Percentiles rank a stretch among this genome's conserved stretches.
These are phyloP conservation scores for Actinopyga echinites DNA, from an alignment of 53 echinoderm and acorn worm genomes.

Conservation along the genomic window DNA sequence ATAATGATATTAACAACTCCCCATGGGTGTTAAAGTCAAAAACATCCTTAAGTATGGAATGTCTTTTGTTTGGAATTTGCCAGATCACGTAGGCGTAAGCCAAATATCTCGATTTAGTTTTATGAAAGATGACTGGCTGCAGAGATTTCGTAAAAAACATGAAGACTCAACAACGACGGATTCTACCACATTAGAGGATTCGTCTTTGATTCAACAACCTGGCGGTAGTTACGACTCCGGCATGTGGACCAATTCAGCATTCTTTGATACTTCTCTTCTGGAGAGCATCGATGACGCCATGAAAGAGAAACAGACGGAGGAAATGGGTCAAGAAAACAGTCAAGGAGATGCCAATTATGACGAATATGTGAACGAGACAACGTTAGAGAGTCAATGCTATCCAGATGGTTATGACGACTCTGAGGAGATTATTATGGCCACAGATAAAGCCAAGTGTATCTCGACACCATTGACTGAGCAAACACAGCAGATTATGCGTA, in stretches of 20 bases:
- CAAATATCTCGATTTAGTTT: conserved; percentile 10
- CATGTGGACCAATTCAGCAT: conserved; percentile 19
- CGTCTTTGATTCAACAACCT: neutral
- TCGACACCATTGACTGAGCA: too few species aligned
- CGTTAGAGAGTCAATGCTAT: too few species aligned
- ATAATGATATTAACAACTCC: too few species aligned
- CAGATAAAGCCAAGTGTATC: too few species aligned
- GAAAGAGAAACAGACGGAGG: neutral
- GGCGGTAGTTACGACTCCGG: conserved; percentile 2
- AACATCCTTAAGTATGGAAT: too few species aligned
- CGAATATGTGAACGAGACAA: neutral
- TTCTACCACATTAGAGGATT: neutral
- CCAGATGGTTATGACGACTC: too few species aligned
- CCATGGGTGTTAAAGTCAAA: too few species aligned
- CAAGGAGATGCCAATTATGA: neutral
- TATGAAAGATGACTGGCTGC: conserved; percentile 31
- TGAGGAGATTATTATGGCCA: too few species aligned
- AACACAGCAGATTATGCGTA: too few species aligned
- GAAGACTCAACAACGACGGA: neutral
- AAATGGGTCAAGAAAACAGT: neutral
- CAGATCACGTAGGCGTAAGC: too few species aligned
- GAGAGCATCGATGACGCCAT: neutral
- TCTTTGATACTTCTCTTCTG: neutral
- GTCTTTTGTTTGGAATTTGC: too few species aligned
- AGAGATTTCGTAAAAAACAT: neutral